Base-by-base conservation (phyloP, 2,797 vertebrate genomes). In the Scarus forsteni region DNA sequence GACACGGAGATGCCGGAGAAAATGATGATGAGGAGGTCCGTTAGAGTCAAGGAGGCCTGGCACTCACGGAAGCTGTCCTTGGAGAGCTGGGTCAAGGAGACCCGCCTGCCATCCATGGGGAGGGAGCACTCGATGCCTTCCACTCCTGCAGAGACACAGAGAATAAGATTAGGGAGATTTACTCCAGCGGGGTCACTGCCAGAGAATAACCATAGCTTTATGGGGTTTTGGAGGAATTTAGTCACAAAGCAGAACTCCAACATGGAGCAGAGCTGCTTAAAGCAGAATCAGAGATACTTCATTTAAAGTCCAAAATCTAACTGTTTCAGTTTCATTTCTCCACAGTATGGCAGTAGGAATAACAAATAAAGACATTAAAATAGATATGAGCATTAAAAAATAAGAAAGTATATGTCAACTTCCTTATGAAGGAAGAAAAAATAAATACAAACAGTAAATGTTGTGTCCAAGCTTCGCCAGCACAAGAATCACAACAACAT, bases 41-140 rank as follows among this genome's bases (percentile, higher is more conserved):
- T 98, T 82, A 99, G 85, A 2, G 97, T 98, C 85, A 99, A 93
- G 54, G 92, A 96, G 82, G 96, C 95, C 89, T 96, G 97, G 92
- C 98, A 99, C 88, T 98, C 97, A 3, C 95, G 96, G 85, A 99
- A 99, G 91, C 98, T 99, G 95, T 97, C 95, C 92, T 96, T 96
- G 0, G 98, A 97, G 70, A 99, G 94, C 90, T 97, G 96, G 0
- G 90, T 95, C 85, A 99, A 95, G 64, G 94, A 95, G 48, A 99
- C 94, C 11, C 94, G 94, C 12, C 96, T 93, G 54, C 96, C 96
- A 43, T 97, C 97, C 83, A 93, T 83, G 3, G 97, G 97, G 86
- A 98, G 93, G 5, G 96, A 97, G 62, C 98, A 99, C 91, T 98
- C 96, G 93, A 99, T 97, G 73, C 95, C 94, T 7, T 96, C 94